Base-by-base conservation (phyloP, 2,797 vertebrate species). In the Argentina silus region DNA sequence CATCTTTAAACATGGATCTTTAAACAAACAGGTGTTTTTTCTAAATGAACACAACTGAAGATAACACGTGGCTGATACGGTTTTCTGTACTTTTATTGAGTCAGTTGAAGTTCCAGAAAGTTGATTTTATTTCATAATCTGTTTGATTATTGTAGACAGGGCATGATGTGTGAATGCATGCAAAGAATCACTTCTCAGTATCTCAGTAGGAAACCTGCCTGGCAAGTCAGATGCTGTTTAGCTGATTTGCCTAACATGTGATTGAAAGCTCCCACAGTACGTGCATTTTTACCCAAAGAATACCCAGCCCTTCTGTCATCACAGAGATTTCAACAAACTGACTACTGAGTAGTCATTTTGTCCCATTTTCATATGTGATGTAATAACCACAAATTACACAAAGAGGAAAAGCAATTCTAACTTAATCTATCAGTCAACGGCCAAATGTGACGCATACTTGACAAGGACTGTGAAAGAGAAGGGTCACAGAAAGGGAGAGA, bases 131-230 rank as follows among this genome's bases (percentile, higher is more conserved):
- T 27, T 45, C 47, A 48, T 57, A 15, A 19, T 17, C 43, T 67
- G 12, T 8, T 27, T 55, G 51, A 36, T 36, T n/a, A 11, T 55
- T 55, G 12, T 15, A 55, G 14, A 15, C 6, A 27, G 21, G 57
- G 45, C n/a, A 8, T 63, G 17, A 68, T 6, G 43, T 9, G 9
- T 72, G 27, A 44, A 70, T 0, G 19, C 14, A 27, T 44, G 36
- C 63, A 75, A 72, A 71, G 60, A 48, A 78, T 78, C 14, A 36
- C 0, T 14, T 36, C 23, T 6, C 9, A n/a, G 36, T 7, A 64
- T 72, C 27, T 21, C n/a, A 70, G 12, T 7, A 61, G 1, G 19
- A 80, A 87, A 88, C 85, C 81, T 78, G 87, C 68, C 53, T 8
- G 76, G 65, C 84, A 70, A 71, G 86, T 64, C 15, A 17, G 43